phyloP scores from a whole-genome alignment of 2,888 invertebrate genomes.

The Notocelia uddmanniana region DNA sequence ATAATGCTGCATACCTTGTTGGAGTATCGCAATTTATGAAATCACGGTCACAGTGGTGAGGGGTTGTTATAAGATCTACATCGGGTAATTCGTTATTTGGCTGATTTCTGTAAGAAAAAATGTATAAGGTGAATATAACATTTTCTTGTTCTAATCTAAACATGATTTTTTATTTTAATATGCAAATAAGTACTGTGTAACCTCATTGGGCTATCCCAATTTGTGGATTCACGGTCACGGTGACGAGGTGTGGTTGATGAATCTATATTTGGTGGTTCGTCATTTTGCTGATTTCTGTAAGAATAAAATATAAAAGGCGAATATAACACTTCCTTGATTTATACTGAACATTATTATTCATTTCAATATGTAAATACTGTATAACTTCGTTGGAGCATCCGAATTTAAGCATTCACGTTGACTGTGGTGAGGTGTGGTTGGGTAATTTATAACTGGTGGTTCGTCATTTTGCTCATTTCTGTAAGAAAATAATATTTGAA shows the following conservation, averaged over 20 bases:
- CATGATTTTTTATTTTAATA: neutral
- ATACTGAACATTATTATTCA: too few species aligned
- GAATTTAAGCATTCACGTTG: too few species aligned
- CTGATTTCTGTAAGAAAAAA: neutral
- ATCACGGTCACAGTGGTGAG: too few species aligned
- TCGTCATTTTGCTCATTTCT: too few species aligned
- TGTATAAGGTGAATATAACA: neutral
- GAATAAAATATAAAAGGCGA: neutral
- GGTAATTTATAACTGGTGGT: neutral
- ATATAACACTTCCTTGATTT: too few species aligned
- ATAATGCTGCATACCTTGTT: too few species aligned
- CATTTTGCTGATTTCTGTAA: conserved; percentile 7
- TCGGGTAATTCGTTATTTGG: too few species aligned
- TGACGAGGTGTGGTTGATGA: neutral
- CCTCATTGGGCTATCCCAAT: conserved; percentile 7
- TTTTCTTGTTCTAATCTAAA: neutral
- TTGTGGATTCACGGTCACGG: conserved; percentile 1
- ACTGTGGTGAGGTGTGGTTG: too few species aligned
- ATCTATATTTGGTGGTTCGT: neutral
- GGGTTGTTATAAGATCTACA: too few species aligned
- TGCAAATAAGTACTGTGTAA: too few species aligned
- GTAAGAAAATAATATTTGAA: too few species aligned
- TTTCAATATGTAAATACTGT: neutral
- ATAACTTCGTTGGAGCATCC: neutral
- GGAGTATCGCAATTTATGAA: neutral